A percentile compares a stretch with the other conserved stretches of the same genome.
These are phyloP conservation scores for Uropsilus gracilis DNA, from an alignment of 2,113 vertebrate genomes.

Conservation along the genomic window DNA sequence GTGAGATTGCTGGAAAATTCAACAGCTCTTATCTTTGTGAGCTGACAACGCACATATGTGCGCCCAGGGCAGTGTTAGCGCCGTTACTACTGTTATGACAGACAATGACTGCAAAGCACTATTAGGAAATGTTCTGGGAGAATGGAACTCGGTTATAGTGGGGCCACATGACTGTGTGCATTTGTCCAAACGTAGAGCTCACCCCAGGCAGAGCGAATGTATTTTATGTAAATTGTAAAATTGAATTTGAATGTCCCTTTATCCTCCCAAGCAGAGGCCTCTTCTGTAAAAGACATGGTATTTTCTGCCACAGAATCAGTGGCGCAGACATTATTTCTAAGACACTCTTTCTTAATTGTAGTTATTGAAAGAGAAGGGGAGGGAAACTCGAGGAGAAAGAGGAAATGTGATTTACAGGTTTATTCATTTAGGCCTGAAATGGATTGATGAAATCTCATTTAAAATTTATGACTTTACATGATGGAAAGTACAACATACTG, in stretches of 20 bases:
- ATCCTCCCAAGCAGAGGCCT: not conserved
- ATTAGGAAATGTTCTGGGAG: not conserved
- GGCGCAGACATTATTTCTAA: not conserved
- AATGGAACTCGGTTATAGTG: not conserved
- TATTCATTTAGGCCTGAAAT: conserved; percentile 68
- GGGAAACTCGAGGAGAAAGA: not conserved
- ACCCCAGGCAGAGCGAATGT: not conserved
- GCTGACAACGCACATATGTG: not conserved
- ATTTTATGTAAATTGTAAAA: not conserved
- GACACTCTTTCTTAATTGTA: conserved; percentile 33
- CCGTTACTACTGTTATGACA: not conserved
- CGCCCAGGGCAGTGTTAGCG: not conserved
- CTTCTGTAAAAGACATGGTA: conserved; percentile 38
- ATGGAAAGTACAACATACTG: conserved; percentile 48
- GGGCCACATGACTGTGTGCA: not conserved
- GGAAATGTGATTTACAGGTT: conserved; percentile 72
- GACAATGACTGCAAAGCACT: not conserved
- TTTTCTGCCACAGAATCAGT: conserved; percentile 30
- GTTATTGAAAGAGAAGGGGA: not conserved
- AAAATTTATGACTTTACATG: conserved; percentile 76
- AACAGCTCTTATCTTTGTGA: too few species aligned
- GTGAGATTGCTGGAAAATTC: not conserved
- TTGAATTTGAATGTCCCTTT: not conserved
- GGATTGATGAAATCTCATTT: conserved; percentile 73
- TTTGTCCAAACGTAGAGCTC: not conserved